Conservation (phyloP, 2,797 vertebrate species). For the Amblyraja radiata region DNA sequence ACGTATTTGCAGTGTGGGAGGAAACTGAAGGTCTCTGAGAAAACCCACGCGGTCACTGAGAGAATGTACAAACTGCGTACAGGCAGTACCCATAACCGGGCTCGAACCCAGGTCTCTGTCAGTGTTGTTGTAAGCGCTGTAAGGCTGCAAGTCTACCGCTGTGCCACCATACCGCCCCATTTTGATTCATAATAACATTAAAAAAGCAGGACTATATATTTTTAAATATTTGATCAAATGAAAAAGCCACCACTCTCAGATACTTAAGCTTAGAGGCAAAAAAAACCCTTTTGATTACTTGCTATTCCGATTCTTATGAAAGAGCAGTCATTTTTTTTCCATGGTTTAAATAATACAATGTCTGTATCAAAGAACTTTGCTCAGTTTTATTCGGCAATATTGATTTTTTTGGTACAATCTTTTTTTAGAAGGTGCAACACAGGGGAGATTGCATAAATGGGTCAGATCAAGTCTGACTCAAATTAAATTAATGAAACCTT, state of each 20-base stretch:
- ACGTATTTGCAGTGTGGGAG: no score
- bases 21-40: no score
- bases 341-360: neutral
- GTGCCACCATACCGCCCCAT: neutral
- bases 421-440: neutral
- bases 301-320: neutral
- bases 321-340: neutral
- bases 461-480: constrained; percentile 24
- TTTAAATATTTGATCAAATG: neutral
- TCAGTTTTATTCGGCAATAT: neutral
- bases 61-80: no score
- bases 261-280: neutral
- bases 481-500: constrained; percentile 10
- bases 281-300: neutral
- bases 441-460: neutral
- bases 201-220: neutral
- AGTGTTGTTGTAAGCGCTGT: no score
- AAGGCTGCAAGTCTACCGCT: no score
- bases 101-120: no score
- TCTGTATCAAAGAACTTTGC: neutral
- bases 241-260: neutral
- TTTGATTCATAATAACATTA: no score
- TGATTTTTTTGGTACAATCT: neutral
- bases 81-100: no score
- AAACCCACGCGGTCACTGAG: no score